Evolutionary conservation across 1,140 invertebrate species (phyloP).

Genomic region (Eriocheir sinensis): DNA sequence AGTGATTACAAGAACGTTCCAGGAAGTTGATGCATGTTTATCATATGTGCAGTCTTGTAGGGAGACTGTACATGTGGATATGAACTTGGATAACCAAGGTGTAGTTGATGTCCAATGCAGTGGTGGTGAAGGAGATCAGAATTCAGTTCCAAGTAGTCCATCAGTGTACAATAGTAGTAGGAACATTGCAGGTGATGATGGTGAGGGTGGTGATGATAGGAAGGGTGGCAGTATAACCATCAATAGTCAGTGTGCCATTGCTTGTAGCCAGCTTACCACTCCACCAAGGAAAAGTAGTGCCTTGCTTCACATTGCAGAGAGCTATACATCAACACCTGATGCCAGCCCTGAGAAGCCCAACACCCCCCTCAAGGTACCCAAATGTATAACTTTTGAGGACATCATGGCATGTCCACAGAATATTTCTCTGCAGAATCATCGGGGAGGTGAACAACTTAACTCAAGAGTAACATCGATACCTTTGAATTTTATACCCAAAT

Average conservation of each 20-base stretch:
- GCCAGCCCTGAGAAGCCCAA: not conserved
- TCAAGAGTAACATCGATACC: too few relatives aligned
- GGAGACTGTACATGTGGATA: not conserved
- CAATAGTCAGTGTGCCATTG: too few relatives aligned
- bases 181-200: not conserved
- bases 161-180: not conserved
- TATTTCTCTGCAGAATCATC: too few relatives aligned
- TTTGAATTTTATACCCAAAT: too few relatives aligned
- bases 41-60: not conserved
- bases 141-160: not conserved
- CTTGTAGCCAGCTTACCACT: not conserved
- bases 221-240: too few relatives aligned
- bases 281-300: not conserved
- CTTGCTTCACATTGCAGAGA: not conserved
- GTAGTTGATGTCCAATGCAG: not conserved
- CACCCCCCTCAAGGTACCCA: not conserved
- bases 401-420: not conserved
- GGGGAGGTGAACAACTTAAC: too few relatives aligned
- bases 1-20: constrained; percentile 31
- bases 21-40: not conserved
- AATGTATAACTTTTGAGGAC: not conserved
- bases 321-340: not conserved
- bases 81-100: not conserved
- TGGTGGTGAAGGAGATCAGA: not conserved
- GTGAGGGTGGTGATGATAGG: not conserved